phyloP scores from a whole-genome alignment of 2,797 vertebrate species.

The Tachyglossus aculeatus region DNA sequence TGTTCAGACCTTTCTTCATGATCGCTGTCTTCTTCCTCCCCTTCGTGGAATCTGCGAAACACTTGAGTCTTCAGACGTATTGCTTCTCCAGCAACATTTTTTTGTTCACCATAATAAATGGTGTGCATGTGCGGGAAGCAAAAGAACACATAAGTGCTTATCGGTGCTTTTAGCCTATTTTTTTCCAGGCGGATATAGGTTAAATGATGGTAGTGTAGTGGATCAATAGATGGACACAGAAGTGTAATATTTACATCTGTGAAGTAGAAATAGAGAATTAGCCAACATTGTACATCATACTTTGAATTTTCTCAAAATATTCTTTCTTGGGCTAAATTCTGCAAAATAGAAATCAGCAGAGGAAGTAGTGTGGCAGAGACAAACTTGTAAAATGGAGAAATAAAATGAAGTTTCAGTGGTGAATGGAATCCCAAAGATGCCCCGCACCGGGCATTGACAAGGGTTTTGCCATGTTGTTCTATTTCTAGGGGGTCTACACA shows the following conservation, averaged over 20 bases:
- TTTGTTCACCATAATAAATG: conserved; percentile 84
- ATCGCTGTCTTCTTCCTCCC: conserved; percentile 61
- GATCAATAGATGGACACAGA: conserved; percentile 78
- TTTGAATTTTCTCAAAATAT: background rate
- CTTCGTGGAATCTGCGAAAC: conserved; percentile 70
- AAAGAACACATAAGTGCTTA: conserved; percentile 74
- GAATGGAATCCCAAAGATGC: no score
- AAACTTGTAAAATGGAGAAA: no score
- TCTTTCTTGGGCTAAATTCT: no score
- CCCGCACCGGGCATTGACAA: no score
- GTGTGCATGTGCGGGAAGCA: conserved; percentile 80
- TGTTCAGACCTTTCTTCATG: conserved; percentile 20
- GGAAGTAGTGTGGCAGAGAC: no score
- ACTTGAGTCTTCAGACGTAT: conserved; percentile 64
- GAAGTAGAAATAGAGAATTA: conserved; percentile 61
- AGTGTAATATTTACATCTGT: conserved; percentile 79
- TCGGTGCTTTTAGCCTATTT: conserved; percentile 78
- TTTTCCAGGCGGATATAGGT: conserved; percentile 82
- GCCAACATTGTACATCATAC: no score
- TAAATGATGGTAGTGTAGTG: conserved; percentile 69
- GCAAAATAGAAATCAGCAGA: no score
- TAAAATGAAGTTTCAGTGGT: no score
- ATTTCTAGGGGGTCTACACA: no score
- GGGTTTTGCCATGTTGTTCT: no score
- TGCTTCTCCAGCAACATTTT: conserved; percentile 46